These are phyloP conservation scores for Rutilus rutilus DNA, from an alignment of 2,113 vertebrate genomes.

Conservation along the genomic window DNA sequence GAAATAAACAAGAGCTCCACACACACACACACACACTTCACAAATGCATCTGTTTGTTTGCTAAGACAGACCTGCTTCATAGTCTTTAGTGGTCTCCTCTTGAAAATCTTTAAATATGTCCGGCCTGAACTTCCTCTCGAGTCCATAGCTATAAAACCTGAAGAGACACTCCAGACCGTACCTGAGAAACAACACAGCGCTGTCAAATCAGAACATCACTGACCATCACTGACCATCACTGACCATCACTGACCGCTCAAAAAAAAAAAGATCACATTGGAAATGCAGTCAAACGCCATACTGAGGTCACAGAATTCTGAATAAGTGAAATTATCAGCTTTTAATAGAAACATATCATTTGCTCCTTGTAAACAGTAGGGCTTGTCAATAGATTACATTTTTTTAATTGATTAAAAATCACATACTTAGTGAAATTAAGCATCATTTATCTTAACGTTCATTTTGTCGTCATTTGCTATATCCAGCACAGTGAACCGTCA, in stretches of 20 bases:
- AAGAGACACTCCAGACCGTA: slow-evolving; percentile 99
- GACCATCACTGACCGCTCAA: background rate
- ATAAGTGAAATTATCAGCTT: no score
- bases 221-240: background rate
- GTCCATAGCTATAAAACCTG: slow-evolving; percentile 97
- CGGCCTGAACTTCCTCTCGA: slow-evolving; percentile 95
- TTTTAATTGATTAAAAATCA: no score
- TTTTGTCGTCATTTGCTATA: no score
- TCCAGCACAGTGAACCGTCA: no score
- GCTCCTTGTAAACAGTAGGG: background rate
- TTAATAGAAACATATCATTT: background rate
- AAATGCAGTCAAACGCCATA: background rate
- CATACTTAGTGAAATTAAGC: no score
- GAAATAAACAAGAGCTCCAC: background rate
- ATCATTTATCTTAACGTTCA: no score
- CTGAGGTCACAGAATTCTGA: no score
- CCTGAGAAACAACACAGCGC: slow-evolving; percentile 68
- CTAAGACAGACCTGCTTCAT: slow-evolving; percentile 85
- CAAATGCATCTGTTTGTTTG: background rate
- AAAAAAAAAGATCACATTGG: background rate
- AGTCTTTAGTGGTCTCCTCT: slow-evolving; percentile 96
- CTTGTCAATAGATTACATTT: no score
- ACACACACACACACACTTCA: background rate
- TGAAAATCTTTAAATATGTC: slow-evolving; percentile 99
- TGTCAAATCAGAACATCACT: background rate